A percentile compares a stretch with the other conserved stretches of the same genome.
phyloP scores from a whole-genome alignment of 2,797 vertebrate genomes.

The Varecia variegata region DNA sequence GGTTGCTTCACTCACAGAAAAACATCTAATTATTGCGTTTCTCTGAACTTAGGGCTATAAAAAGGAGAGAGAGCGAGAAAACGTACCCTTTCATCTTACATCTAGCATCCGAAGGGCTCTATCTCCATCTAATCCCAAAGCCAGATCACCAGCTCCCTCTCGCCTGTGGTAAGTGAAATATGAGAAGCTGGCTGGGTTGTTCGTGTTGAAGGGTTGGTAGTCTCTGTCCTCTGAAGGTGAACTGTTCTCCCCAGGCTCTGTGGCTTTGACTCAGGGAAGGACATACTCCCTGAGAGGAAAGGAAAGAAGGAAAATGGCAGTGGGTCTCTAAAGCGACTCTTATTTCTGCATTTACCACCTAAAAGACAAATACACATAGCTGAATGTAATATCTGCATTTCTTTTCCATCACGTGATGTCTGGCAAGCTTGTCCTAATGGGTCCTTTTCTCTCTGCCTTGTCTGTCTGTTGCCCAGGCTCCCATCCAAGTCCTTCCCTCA shows the following conservation, averaged over 20 bases:
- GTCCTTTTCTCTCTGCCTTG: neutral
- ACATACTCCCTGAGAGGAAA: neutral
- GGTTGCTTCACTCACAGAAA: neutral
- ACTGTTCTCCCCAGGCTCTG: neutral
- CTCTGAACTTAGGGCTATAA: constrained; percentile 82
- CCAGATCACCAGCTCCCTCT: constrained; percentile 87
- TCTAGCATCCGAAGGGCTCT: constrained; percentile 83
- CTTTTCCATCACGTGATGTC: neutral
- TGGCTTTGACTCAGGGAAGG: neutral
- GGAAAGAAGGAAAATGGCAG: neutral
- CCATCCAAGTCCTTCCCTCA: constrained; percentile 85
- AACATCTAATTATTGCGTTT: constrained; percentile 69
- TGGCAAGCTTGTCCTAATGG: neutral
- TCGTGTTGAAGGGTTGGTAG: neutral
- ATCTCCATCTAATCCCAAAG: constrained; percentile 87
- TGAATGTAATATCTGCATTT: neutral
- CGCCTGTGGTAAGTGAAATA: constrained; percentile 89
- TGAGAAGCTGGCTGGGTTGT: neutral
- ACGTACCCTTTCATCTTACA: constrained; percentile 88
- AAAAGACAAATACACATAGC: neutral
- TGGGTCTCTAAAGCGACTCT: neutral
- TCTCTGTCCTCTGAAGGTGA: neutral
- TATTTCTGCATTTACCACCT: neutral
- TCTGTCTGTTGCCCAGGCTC: constrained; percentile 76
- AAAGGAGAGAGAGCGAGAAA: constrained; percentile 89